phyloP scores from a whole-genome alignment of 23 tunicate species.

The Botrylloides violaceus region DNA sequence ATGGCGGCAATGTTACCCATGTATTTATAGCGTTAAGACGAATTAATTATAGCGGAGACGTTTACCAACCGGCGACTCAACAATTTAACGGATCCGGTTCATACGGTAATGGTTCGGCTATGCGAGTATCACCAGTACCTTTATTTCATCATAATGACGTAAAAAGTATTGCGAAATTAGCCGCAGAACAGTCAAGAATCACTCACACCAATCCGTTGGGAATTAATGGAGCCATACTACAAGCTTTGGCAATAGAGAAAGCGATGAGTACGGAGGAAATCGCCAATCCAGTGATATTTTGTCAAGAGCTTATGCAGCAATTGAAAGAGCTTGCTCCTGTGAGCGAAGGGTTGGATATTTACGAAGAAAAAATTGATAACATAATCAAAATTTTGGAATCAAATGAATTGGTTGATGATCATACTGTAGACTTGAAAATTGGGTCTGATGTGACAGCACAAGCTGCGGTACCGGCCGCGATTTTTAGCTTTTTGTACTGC shows the following conservation, averaged over 20 bases:
- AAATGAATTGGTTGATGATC: background rate
- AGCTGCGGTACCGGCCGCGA: slow-evolving; percentile 53
- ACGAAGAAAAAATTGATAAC: background rate
- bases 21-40: slow-evolving; percentile 24
- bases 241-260: slow-evolving; percentile 43
- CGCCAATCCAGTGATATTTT: slow-evolving; percentile 8
- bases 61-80: slow-evolving; percentile 36
- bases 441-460: slow-evolving; percentile 48
- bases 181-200: slow-evolving; percentile 4
- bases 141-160: slow-evolving; percentile 27
- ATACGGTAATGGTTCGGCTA: slow-evolving; percentile 78
- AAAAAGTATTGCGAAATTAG: slow-evolving; percentile 17
- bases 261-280: slow-evolving; percentile 23
- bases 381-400: background rate
- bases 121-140: slow-evolving; percentile 72
- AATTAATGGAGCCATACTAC: slow-evolving; percentile 64
- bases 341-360: background rate
- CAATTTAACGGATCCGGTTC: slow-evolving; percentile 74
- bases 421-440: background rate
- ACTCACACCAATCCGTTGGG: slow-evolving; percentile 55
- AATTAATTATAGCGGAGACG: slow-evolving; percentile 9
- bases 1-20: slow-evolving; percentile 42
- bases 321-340: background rate
- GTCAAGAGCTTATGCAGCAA: slow-evolving; percentile 26
- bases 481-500: slow-evolving; percentile 46